A percentile compares a stretch with the other conserved stretches of the same genome.
These are phyloP conservation scores for Dryocosmus kuriphilus DNA, from an alignment of 2,888 invertebrate genomes.

Conservation along the genomic window DNA sequence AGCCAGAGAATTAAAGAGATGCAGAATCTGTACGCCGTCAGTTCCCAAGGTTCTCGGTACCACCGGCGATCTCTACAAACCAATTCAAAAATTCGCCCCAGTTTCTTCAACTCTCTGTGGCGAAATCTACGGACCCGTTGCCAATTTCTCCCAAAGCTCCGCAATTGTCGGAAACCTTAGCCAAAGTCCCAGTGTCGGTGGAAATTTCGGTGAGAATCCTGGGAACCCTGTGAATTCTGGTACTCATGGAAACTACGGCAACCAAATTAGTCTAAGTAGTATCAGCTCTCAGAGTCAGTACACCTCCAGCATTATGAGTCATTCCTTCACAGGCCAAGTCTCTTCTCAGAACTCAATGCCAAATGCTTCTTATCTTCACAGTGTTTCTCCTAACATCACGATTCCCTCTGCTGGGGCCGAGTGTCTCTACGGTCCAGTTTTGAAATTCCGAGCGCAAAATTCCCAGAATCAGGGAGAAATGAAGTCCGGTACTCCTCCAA, in stretches of 20 bases:
- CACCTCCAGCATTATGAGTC: slow-evolving; percentile 9
- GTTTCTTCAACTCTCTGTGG: slow-evolving; percentile 58
- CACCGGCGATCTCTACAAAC: slow-evolving; percentile 70
- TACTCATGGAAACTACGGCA: not conserved
- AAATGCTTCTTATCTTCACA: slow-evolving; percentile 26
- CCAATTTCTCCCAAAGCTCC: slow-evolving; percentile 74
- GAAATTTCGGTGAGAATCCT: slow-evolving; percentile 67
- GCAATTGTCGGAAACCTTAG: slow-evolving; percentile 74
- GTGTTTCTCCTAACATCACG: slow-evolving; percentile 36
- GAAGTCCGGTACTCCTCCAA: slow-evolving; percentile 56
- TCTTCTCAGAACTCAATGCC: slow-evolving; percentile 49
- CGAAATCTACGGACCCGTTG: slow-evolving; percentile 75
- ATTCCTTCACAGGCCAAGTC: slow-evolving; percentile 20
- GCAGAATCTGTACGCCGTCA: slow-evolving; percentile 73
- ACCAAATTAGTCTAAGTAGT: slow-evolving; percentile 40
- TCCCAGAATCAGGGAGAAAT: slow-evolving; percentile 54
- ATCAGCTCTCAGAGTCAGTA: slow-evolving; percentile 46
- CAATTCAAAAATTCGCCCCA: slow-evolving; percentile 69
- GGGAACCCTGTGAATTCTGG: slow-evolving; percentile 42
- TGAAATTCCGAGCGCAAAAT: slow-evolving; percentile 72
- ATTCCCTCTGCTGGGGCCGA: slow-evolving; percentile 62
- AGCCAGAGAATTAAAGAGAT: slow-evolving; percentile 72
- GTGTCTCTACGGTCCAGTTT: slow-evolving; percentile 74
- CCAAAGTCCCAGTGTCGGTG: slow-evolving; percentile 69
- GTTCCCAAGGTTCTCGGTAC: slow-evolving; percentile 68